Base-by-base conservation (phyloP, 1,140 invertebrate species). In the Prorops nasuta region DNA sequence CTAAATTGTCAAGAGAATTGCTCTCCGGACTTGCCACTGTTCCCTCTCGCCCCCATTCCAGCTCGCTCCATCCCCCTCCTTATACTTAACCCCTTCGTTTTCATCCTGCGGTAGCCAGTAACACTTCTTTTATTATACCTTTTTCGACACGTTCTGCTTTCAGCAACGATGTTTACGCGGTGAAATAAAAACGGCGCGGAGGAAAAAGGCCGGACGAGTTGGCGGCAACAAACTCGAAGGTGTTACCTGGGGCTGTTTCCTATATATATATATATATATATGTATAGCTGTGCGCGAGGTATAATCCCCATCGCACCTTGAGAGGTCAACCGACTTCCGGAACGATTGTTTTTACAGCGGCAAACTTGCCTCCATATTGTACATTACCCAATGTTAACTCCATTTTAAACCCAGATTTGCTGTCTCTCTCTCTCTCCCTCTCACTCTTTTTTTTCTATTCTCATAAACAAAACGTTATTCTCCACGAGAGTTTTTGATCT, bases 1-100 rank as follows among this genome's bases (percentile, higher is more conserved):
- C 64, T 67, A 74, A 76, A 74, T 72, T 73, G 71, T 72, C 69
- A 72, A 67, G 72, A 74, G 71, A 74, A 71, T 71, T 73, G 68
- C 62, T 68, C 58, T 37, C 46, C 22, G 24, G 16, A 21, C 34
- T 34, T 40, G 47, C 54, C 37, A 53, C 54, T 56, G 50, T 55
- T 43, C 45, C 35, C 49, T 51, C 49, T 40, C 40, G 22, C 46
- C 37, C 37, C 43, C 39, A 10, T 44, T 51, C 45, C 34, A 31
- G 35, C 34, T n/a, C 4, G 7, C 34, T 35, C 9, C 14, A 35
- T n/a, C 9, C 9, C 14, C 14, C 15, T 14, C 34, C 14, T 10
- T 28, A 28, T 28, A 6, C 24, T 35, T 35, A 8, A 10, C 34
- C 15, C 34, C 14, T 35, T 35, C 34, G 6, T n/a, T 35, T n/a